phyloP scores from a whole-genome alignment of 2,113 vertebrate genomes.

The Leiothrix lutea region DNA sequence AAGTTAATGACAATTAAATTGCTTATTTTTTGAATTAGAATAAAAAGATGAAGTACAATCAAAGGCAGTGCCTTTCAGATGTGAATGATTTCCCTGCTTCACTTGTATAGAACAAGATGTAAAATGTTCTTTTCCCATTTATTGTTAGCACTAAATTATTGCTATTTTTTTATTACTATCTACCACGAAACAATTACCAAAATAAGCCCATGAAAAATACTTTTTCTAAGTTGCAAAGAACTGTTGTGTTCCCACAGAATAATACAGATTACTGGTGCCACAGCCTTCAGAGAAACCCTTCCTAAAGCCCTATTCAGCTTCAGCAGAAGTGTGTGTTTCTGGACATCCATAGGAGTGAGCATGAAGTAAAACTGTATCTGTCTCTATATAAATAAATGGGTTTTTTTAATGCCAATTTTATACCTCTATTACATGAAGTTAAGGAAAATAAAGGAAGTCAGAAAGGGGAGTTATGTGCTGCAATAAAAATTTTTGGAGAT shows the following conservation, averaged over 20 bases:
- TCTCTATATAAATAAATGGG: not conserved
- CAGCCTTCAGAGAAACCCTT: not conserved
- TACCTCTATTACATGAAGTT: not conserved
- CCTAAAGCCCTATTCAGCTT: not conserved
- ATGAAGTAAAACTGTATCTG: not conserved
- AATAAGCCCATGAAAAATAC: not conserved
- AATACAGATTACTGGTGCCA: not conserved
- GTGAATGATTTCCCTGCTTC: not conserved
- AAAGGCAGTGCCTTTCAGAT: not conserved
- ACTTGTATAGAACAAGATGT: not conserved
- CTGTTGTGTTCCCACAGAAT: not conserved
- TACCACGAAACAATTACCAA: not conserved
- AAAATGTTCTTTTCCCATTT: not conserved
- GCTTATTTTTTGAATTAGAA: not conserved
- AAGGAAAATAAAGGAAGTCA: fast-evolving
- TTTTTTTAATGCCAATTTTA: not conserved
- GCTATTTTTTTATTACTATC: not conserved
- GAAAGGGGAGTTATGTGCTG: not conserved
- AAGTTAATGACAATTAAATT: not conserved
- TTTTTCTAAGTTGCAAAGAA: not conserved
- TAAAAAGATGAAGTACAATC: not conserved
- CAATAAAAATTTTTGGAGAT: not conserved
- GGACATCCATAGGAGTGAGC: fast-evolving
- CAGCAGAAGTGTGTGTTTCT: not conserved
- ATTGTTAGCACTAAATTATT: not conserved